Evolutionary conservation across 2,888 invertebrate species (phyloP).

Genomic region (Oasisia sp.): DNA sequence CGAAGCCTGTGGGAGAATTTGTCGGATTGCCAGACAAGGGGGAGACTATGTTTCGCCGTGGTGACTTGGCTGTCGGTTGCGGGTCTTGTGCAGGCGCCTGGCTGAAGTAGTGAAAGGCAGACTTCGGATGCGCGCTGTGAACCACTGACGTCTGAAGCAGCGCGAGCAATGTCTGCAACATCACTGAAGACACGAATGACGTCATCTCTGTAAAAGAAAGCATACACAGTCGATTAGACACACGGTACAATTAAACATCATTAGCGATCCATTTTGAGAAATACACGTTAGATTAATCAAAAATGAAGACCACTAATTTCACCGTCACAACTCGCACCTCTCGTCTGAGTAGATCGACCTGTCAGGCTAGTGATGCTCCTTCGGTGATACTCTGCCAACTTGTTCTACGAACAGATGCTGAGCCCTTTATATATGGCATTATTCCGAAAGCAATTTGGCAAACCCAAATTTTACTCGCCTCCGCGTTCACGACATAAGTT

Average conservation of each 20-base stretch:
- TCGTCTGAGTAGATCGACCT: not conserved
- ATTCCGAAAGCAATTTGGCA: not conserved
- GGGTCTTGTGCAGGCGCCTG: not conserved
- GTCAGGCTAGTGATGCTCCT: not conserved
- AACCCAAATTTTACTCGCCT: not conserved
- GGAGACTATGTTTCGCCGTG: not conserved
- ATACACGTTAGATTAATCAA: not conserved
- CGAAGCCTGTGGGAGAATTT: not conserved
- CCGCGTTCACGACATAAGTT: not conserved
- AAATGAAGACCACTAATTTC: not conserved
- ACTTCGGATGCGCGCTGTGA: not conserved
- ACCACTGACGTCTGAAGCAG: not conserved
- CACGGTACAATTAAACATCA: not conserved
- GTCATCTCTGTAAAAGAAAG: not conserved
- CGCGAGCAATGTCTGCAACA: not conserved
- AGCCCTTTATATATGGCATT: not conserved
- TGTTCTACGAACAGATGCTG: not conserved
- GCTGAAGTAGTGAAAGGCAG: not conserved
- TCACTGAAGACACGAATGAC: not conserved
- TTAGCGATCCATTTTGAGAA: not conserved
- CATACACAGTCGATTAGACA: not conserved
- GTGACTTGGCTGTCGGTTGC: not conserved
- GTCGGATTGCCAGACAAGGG: not conserved
- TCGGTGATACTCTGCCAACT: not conserved
- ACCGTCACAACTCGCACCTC: not conserved